Conservation (phyloP, 2,113 vertebrate genomes). For the Stigmatopora argus region DNA sequence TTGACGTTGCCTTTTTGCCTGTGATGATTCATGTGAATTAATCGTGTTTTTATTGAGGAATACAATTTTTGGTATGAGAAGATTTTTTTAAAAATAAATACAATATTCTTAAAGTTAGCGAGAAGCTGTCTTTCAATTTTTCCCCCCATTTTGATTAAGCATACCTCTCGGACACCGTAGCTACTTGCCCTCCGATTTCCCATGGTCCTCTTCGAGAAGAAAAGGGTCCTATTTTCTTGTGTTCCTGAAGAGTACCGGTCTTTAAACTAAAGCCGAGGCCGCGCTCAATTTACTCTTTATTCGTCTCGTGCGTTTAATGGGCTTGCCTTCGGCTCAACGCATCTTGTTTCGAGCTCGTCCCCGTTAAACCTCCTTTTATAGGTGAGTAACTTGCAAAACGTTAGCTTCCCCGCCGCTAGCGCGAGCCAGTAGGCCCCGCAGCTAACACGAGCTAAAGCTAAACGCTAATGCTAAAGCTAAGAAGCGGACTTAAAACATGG, state of each 20-base stretch:
- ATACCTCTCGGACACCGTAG: background rate
- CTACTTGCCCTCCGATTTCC: conserved; percentile 24
- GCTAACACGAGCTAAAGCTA: conserved; percentile 51
- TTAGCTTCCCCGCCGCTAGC: conserved; percentile 32
- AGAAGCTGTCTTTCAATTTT: no score
- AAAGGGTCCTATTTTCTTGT: conserved; percentile 34
- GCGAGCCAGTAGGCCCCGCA: conserved; percentile 44
- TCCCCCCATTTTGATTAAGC: background rate
- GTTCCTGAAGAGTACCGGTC: conserved; percentile 21
- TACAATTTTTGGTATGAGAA: no score
- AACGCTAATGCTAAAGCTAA: conserved; percentile 11
- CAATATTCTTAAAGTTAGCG: no score
- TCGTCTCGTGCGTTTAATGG: conserved; percentile 22
- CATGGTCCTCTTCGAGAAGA: conserved; percentile 59
- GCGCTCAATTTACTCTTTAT: background rate
- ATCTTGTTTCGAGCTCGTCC: background rate
- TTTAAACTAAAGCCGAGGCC: conserved; percentile 3
- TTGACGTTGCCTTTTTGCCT: no score
- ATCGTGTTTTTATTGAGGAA: no score
- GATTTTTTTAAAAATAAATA: no score
- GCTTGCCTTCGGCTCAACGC: background rate
- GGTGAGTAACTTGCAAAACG: conserved; percentile 42
- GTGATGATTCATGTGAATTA: no score
- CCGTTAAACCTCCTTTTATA: conserved; percentile 9
- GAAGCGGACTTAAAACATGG: background rate